phyloP scores from a whole-genome alignment of 2,888 invertebrate genomes.

The Junonia oenone region DNA sequence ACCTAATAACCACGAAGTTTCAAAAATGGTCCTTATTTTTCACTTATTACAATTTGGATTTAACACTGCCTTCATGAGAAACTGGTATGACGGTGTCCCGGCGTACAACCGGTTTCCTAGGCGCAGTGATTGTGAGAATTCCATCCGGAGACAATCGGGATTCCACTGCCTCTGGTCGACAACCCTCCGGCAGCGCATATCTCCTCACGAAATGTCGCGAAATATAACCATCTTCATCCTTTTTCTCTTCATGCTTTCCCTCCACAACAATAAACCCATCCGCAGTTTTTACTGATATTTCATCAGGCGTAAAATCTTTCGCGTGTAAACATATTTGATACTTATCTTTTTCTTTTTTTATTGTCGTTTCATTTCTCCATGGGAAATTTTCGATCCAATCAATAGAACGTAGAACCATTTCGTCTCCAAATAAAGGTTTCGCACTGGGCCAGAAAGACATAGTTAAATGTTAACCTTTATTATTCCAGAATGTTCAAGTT shows the following conservation, averaged over 20 bases:
- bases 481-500: conserved; percentile 29
- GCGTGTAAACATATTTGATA: conserved; percentile 52
- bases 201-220: conserved; percentile 52
- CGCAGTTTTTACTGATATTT: conserved; percentile 38
- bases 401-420: conserved; percentile 53
- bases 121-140: conserved; percentile 45
- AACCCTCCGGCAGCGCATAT: conserved; percentile 50
- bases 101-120: conserved; percentile 39
- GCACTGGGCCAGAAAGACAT: conserved; percentile 37
- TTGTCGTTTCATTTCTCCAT: conserved; percentile 49
- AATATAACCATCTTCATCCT: conserved; percentile 53
- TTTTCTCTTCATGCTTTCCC: conserved; percentile 56
- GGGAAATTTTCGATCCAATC: conserved; percentile 63
- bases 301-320: conserved; percentile 52
- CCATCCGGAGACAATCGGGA: conserved; percentile 53
- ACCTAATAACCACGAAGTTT: neutral
- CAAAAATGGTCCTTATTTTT: neutral
- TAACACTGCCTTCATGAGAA: conserved; percentile 39
- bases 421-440: conserved; percentile 51
- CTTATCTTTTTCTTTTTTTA: conserved; percentile 43
- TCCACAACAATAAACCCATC: conserved; percentile 51
- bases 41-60: conserved; percentile 45
- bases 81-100: conserved; percentile 56
- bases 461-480: conserved; percentile 8
- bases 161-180: conserved; percentile 43